These are phyloP conservation scores for Morbakka virulenta DNA, from an alignment of 30 jellyfish, hydroid and myxozoan species.

Conservation along the genomic window DNA sequence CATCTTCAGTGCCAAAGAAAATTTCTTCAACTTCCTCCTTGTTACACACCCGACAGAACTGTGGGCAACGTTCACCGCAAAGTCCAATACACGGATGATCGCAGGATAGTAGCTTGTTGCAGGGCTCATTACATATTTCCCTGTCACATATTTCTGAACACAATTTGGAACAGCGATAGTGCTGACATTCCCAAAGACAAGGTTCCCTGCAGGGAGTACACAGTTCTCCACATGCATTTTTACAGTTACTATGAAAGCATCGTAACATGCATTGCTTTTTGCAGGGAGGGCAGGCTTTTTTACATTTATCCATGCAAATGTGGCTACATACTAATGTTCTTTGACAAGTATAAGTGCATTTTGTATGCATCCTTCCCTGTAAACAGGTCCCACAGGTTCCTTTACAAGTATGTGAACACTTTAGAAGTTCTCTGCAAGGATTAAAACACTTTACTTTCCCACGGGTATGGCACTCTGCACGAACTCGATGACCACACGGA, in stretches of 20 bases:
- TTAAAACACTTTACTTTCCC: background rate
- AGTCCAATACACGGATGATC: constrained; percentile 28
- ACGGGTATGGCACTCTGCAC: background rate
- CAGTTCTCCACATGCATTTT: background rate
- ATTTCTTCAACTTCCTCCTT: constrained; percentile 69
- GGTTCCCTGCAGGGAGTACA: constrained; percentile 13
- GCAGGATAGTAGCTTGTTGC: background rate
- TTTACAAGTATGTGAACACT: background rate
- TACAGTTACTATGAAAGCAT: constrained; percentile 11
- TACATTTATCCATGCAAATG: constrained; percentile 13
- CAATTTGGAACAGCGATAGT: background rate
- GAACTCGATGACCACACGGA: constrained; percentile 8
- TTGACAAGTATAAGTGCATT: background rate
- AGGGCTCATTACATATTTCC: constrained; percentile 2
- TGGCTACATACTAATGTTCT: background rate
- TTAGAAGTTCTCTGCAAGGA: background rate
- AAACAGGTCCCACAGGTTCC: background rate
- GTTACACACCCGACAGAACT: constrained; percentile 17
- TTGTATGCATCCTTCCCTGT: constrained; percentile 3
- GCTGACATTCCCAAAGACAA: background rate
- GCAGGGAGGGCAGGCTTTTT: constrained; percentile 38
- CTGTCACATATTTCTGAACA: background rate
- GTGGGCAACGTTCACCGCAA: constrained; percentile 40
- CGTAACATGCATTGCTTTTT: constrained; percentile 6
- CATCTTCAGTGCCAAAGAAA: constrained; percentile 72